Base-by-base conservation (phyloP, 2,888 invertebrate genomes). In the Dorcus hopei region DNA sequence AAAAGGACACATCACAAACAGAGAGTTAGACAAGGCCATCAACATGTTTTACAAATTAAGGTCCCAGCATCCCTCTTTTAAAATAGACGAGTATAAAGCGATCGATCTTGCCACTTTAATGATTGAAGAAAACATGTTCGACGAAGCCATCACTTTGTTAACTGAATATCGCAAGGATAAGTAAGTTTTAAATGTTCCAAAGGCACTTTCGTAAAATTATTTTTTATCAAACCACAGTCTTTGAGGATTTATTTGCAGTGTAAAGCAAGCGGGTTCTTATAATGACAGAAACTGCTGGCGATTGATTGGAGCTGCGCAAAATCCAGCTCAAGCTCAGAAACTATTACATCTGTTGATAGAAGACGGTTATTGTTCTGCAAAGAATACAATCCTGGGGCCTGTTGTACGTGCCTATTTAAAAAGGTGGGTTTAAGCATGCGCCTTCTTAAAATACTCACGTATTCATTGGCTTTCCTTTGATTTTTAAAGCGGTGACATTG, bases 1-100 rank as follows among this genome's bases (percentile, higher is more conserved):
- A 62, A 84, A 87, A 62, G 72, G 85, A 3, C 83, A 85, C 72
- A 81, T 85, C 3, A 83, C 83, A 69, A 74, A 81, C 1, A 82
- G 81, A 26, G 81, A 86, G 63, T 58, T 85, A 1, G 78, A 82
- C 0, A 73, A 80, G 14, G 87, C 89, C 0, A 78, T 85, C 56
- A 50, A 79, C 1, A 72, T 77, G 8, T 78, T 86, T 9, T 72
- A 80, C 0, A 81, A 84, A n/a, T 71, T 89, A 3, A 82, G 80
- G 67, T 77, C 75, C 57, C 69, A 74, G 0, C 77, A 81, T 59
- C 81, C 85, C 3, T 80, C 80, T 58, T 89, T 89, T 69, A 74
- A 72, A 1, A 67, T 89, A 11, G 89, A 90, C 71, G 84, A 84
- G 65, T 85, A 80, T 70, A 90, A 90, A 74, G 74, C 88, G 2